These are phyloP conservation scores for Darevskia mixta DNA, from an alignment of 2,797 vertebrate genomes.

Conservation along the genomic window DNA sequence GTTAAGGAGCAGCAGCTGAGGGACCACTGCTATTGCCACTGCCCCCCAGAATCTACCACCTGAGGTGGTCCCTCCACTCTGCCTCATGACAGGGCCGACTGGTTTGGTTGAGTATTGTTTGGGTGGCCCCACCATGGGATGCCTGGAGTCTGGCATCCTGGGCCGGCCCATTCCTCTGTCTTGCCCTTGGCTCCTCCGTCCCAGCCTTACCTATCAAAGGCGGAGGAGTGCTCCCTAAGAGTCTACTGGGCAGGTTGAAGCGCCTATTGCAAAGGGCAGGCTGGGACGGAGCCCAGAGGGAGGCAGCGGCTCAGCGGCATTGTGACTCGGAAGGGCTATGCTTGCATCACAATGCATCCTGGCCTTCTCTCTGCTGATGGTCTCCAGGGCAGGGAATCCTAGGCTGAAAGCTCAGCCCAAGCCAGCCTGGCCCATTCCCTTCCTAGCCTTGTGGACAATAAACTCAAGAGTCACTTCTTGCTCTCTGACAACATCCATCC, in stretches of 20 bases:
- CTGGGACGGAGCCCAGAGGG: neutral
- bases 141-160: neutral
- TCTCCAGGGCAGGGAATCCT: neutral
- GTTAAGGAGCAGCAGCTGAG: too few species aligned
- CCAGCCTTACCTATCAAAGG: constrained; percentile 57
- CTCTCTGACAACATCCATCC: neutral
- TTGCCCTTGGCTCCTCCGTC: neutral
- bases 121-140: neutral
- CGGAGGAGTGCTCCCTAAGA: constrained; percentile 60
- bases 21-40: too few species aligned
- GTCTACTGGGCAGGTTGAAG: constrained; percentile 63
- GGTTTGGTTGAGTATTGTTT: too few species aligned
- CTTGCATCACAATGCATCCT: constrained; percentile 65
- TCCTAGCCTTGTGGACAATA: too few species aligned
- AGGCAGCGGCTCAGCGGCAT: constrained; percentile 51
- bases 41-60: too few species aligned
- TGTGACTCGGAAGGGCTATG: constrained; percentile 60
- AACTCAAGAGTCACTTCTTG: neutral
- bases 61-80: too few species aligned
- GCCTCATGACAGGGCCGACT: neutral
- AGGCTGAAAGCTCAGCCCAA: neutral
- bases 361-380: neutral
- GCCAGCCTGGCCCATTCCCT: too few species aligned
- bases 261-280: constrained; percentile 57
- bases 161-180: neutral